Conservation (phyloP, 1,140 invertebrate species). For the Dinothrombium tinctorium region DNA sequence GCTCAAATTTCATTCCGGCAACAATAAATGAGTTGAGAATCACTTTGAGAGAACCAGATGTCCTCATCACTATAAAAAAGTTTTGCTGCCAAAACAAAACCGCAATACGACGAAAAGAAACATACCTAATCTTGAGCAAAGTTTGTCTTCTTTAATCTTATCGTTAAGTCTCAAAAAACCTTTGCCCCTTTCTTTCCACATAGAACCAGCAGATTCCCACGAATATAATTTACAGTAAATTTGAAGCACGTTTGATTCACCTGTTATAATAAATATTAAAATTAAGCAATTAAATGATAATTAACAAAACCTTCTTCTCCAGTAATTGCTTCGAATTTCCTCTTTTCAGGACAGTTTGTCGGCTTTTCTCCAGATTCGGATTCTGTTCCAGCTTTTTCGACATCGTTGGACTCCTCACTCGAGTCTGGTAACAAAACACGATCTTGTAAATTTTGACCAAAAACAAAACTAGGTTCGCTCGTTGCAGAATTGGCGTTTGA, state of each 20-base stretch:
- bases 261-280: conserved; percentile 6
- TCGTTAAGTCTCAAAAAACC: conserved; percentile 70
- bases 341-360: conserved; percentile 3
- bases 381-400: too few relatives aligned
- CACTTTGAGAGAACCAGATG: conserved; percentile 58
- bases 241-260: conserved; percentile 24
- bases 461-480: too few relatives aligned
- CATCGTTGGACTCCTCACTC: too few relatives aligned
- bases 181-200: conserved; percentile 69
- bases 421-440: too few relatives aligned
- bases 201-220: conserved; percentile 41
- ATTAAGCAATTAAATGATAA: background rate
- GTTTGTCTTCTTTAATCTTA: conserved; percentile 25
- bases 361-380: too few relatives aligned
- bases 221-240: conserved; percentile 72
- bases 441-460: too few relatives aligned
- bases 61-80: conserved; percentile 40
- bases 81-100: conserved; percentile 9
- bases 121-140: conserved; percentile 35
- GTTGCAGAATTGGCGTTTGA: too few relatives aligned
- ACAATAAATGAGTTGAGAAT: conserved; percentile 82
- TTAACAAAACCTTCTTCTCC: conserved; percentile 13
- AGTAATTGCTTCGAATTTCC: conserved; percentile 12
- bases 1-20: conserved; percentile 43
- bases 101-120: background rate